These are phyloP conservation scores for Anisognathus igniventris DNA, from an alignment of 2,797 vertebrate genomes.

Conservation along the genomic window DNA sequence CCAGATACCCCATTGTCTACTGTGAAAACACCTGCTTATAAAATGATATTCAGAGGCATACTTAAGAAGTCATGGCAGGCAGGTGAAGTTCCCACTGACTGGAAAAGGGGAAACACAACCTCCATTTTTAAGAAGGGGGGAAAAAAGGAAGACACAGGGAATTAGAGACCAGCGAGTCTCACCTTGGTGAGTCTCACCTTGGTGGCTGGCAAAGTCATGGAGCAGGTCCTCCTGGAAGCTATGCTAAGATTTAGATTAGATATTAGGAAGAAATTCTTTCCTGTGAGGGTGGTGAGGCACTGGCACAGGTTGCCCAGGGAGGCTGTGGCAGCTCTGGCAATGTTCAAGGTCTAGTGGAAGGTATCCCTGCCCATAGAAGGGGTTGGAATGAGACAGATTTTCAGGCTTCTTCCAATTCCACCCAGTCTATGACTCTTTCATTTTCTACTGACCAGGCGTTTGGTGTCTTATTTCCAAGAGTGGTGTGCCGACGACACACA, in stretches of 20 bases:
- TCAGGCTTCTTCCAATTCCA: neutral
- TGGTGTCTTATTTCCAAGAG: neutral
- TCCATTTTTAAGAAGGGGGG: neutral
- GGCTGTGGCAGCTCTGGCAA: neutral
- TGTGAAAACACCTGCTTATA: neutral
- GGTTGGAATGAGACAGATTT: neutral
- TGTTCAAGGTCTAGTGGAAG: neutral
- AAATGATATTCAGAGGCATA: neutral
- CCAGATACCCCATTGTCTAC: neutral
- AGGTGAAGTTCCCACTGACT: neutral
- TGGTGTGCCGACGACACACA: neutral
- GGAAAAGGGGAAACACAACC: neutral
- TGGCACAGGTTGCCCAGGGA: neutral
- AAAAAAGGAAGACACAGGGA: rapidly evolving
- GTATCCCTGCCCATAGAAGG: neutral
- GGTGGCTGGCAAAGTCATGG: neutral
- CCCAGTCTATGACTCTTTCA: neutral
- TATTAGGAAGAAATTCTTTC: neutral
- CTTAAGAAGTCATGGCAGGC: neutral
- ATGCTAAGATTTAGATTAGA: neutral
- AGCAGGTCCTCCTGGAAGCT: neutral
- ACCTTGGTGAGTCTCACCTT: neutral
- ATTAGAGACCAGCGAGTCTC: neutral
- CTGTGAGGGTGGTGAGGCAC: neutral
- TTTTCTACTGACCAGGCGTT: neutral